Base-by-base conservation (phyloP, 2,888 invertebrate species). In the Chaetogeoica ovagalla region DNA sequence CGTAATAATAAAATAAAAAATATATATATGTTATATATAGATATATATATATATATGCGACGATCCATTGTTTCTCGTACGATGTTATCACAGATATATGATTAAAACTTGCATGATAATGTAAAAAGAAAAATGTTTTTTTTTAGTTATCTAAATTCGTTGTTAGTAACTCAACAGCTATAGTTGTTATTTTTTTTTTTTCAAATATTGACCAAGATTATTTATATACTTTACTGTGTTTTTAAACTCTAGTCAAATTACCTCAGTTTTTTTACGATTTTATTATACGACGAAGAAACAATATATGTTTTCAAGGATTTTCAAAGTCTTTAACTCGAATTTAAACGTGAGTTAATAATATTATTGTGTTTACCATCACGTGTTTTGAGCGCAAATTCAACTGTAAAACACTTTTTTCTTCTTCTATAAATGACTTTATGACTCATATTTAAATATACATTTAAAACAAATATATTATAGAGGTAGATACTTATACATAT, bases 301-400 rank as follows among this genome's bases (percentile, higher is more conserved):
- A 43, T 75, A 57, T 57, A 75, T 75, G 75, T 75, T 66, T 75
- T 66, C 75, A 23, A 66, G 57, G 48, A 57, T 75, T 19, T 57
- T 66, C 55, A 75, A 75, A 66, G 13, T 66, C 13, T 75, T 75
- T 23, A 66, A 75, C 15, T 57, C 75, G 3, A 66, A 57, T n/a
- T n/a, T n/a, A 43, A 75, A n/a, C n/a, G 75, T 75, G 66, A 75
- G 75, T 75, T 43, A 15, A 57, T 37, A 21, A n/a, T 15, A 57
- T 43, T 55, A 52, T 68, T 68, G 19, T 39, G 19, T 39, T 63
- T 7, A 8, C 43, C 43, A n/a, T n/a, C n/a, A 4, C 19, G 39
- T 39, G 11, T 21, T 43, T 43, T 66, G 15, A 43, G 65, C 2
- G 23, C 7, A 30, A 4, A 7, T 63, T 63, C n/a, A 39, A 39